Base-by-base conservation (phyloP, 2,113 vertebrate species). In the Alces alces region DNA sequence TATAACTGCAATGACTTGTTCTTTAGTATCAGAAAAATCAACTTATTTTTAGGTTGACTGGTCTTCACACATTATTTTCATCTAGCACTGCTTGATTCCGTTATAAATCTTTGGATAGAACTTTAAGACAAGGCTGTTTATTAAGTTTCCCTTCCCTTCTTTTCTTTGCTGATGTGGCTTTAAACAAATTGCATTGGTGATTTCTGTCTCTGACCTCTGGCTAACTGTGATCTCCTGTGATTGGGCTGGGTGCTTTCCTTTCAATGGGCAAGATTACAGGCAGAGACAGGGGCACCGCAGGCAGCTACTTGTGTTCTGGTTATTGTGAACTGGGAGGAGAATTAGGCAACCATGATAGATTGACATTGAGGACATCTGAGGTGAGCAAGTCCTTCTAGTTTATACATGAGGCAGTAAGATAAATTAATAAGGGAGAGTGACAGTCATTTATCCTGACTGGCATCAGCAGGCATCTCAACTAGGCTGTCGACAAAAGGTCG, bases 341-440 rank as follows among this genome's bases (percentile, higher is more conserved):
- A 98, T 98, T 98, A 98, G 95, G 96, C 96, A 98, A 98, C 98
- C 92, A 95, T 0, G 6, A 95, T 95, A 97, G 98, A 98, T 76
- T 98, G 97, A 98, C 98, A 96, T 55, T 57, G 86, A 98, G 91
- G 94, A 98, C 97, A 97, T 98, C 97, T 96, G 47, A 91, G 60
- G 97, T 98, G 94, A 98, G 98, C 95, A 98, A 98, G 97, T 99
- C 98, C 98, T 98, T 98, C 98, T 98, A 96, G 98, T 98, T 99
- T 98, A 98, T 98, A 99, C 98, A 98, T 98, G 97, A 99, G 96
- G 97, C 98, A 99, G 89, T 98, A 97, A 98, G 97, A 98, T 98
- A 99, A 99, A 99, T 99, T 99, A 99, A 99, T 99, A 99, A 99
- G 98, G 99, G 98, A 99, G 99, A 99, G 98, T 99, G 99, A 98